A percentile compares a stretch with the other conserved stretches of the same genome.
Conservation (phyloP, 2,797 vertebrate species). For the Arremon aurantiirostris region DNA sequence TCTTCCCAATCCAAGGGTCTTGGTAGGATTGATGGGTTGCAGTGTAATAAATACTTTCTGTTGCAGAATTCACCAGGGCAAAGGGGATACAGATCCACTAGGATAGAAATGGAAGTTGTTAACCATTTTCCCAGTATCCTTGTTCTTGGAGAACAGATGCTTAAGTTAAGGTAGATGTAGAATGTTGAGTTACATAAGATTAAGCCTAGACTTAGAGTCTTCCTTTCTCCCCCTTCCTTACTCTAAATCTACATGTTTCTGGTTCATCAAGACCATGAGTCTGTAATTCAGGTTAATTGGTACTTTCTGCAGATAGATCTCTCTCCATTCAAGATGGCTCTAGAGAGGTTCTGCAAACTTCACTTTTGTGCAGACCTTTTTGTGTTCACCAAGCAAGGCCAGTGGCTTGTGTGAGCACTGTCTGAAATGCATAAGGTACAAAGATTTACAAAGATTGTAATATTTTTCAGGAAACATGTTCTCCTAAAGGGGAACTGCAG, state of each 20-base stretch:
- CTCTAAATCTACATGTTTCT: background rate
- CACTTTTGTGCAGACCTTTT: background rate
- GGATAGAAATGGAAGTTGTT: background rate
- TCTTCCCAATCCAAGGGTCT: slow-evolving; percentile 76
- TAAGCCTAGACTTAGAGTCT: background rate
- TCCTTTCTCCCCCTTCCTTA: background rate
- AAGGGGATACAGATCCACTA: slow-evolving; percentile 83
- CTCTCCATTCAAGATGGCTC: background rate
- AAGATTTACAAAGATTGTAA: background rate
- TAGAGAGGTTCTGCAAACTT: background rate
- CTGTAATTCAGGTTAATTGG: background rate
- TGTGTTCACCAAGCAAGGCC: background rate
- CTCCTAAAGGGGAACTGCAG: background rate
- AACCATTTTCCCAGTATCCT: background rate
- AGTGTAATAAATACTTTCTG: slow-evolving; percentile 77
- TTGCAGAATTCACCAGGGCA: slow-evolving; percentile 77
- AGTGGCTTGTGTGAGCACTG: background rate
- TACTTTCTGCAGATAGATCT: background rate
- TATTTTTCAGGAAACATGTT: background rate
- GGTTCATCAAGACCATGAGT: background rate
- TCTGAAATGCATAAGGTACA: background rate
- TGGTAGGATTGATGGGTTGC: slow-evolving; percentile 69
- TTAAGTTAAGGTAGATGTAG: background rate
- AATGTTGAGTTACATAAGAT: background rate
- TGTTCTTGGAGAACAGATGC: background rate